Base-by-base conservation (phyloP, 2,113 vertebrate species). In the Paralichthys olivaceus region DNA sequence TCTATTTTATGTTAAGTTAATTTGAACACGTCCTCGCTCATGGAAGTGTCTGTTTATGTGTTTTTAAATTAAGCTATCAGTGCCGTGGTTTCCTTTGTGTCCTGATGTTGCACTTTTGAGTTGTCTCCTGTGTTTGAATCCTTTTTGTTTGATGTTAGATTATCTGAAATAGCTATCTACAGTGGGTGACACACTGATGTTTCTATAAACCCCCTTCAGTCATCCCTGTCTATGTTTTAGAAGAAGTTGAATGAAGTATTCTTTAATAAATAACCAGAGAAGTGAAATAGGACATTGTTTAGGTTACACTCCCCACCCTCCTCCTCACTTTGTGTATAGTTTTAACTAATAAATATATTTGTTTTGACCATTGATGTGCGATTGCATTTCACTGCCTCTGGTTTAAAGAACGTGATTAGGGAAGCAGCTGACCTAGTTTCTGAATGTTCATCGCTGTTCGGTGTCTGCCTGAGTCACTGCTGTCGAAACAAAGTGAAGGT, bases 71-170 rank as follows among this genome's bases (percentile, higher is more conserved):
- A 84, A 89, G 81, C 69, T 84, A 19, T 76, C 45, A 19, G 72
- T 69, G 69, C 69, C 84, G 75, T 78, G 64, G 58, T 87, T 55
- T 49, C 14, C 2, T 74, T 58, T 71, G 55, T 84, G 74, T 80
- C 80, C 73, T 80, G 73, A 81, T 85, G 80, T 89, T 89, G 85
- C 87, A 90, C 87, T 86, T 85, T 84, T 83, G 58, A 51, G 28
- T 83, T 72, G 67, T 80, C 70, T 56, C 65, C 80, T 60, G n/a
- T 47, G 23, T 64, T 81, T 71, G 25, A 66, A 80, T 54, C 56
- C 20, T 55, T 55, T 51, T 71, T 47, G 63, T 85, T 72, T 81
- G 68, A 64, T 82, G 76, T 87, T 63, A 6, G 40, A 67, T 54
- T 29, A 51, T 29, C 72, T 60, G 22, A 68, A 43, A 25, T 40